Evolutionary conservation across 2,888 invertebrate genomes (phyloP).

Genomic region (Uloborus plumipes): DNA sequence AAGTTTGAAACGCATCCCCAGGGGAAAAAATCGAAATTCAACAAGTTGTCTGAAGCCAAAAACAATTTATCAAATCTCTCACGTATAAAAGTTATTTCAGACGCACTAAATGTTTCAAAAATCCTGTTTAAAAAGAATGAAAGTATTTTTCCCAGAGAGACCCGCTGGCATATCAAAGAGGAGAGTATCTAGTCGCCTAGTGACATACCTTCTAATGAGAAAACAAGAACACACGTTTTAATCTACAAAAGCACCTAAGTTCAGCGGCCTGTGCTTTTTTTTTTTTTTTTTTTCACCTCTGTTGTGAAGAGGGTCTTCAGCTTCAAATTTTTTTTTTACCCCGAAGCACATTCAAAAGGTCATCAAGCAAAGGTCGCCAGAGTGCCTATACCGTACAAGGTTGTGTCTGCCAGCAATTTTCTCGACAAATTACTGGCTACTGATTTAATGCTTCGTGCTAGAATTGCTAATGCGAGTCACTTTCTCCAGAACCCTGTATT

Average conservation of each 20-base stretch:
- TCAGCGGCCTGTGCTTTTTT: neutral
- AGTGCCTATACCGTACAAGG: conserved; percentile 50
- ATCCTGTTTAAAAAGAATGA: too few species aligned
- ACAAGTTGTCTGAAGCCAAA: too few species aligned
- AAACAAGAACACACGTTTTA: too few species aligned
- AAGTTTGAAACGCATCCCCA: too few species aligned
- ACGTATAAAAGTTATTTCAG: too few species aligned
- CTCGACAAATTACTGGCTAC: conserved; percentile 62
- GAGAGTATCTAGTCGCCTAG: conserved; percentile 17
- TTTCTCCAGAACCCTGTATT: conserved; percentile 26
- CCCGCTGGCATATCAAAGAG: too few species aligned
- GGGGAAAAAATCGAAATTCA: too few species aligned
- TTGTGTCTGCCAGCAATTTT: conserved; percentile 48
- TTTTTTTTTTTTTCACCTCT: neutral
- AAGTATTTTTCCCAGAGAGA: too few species aligned
- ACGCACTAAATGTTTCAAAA: too few species aligned
- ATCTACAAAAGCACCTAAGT: conserved; percentile 8
- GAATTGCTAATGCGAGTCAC: conserved; percentile 49
- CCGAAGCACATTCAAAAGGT: conserved; percentile 30
- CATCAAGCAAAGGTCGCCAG: conserved; percentile 35
- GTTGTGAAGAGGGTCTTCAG: neutral
- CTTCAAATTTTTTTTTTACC: neutral
- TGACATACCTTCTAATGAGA: conserved; percentile 40
- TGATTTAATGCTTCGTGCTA: conserved; percentile 60
- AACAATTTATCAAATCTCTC: too few species aligned